Conservation (phyloP, 2,113 vertebrate species). For the Bos indicus region DNA sequence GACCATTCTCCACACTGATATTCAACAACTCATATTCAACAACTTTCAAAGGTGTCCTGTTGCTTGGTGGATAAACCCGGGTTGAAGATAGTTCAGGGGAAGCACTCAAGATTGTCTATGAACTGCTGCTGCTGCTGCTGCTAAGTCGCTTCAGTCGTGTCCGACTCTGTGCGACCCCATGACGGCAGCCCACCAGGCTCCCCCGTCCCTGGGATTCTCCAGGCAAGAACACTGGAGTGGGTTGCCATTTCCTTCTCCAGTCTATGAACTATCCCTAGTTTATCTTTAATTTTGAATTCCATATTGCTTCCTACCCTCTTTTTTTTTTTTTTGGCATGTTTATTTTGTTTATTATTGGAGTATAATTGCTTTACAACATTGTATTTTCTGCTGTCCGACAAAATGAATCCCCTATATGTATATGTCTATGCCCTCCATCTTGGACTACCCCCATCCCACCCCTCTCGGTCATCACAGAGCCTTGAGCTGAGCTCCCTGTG, state of each 20-base stretch:
- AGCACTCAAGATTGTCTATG: neutral
- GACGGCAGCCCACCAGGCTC: no score
- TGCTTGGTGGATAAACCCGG: neutral
- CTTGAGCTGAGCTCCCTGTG: neutral
- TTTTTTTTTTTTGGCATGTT: neutral
- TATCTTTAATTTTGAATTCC: neutral
- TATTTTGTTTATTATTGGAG: neutral
- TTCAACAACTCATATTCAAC: neutral
- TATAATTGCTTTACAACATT: neutral
- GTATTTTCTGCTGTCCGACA: neutral
- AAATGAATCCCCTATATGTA: neutral
- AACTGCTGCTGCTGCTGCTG: no score
- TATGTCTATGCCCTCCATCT: neutral
- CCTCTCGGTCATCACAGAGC: neutral
- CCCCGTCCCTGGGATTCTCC: no score
- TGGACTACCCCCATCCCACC: neutral
- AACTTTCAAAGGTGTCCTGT: neutral
- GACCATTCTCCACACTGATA: neutral
- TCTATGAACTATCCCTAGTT: neutral
- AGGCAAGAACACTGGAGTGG: no score
- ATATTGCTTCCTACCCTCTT: fast-evolving
- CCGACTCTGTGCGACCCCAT: no score
- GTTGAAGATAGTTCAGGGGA: neutral
- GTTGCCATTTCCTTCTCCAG: no score
- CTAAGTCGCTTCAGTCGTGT: no score